phyloP scores from a whole-genome alignment of 2,888 invertebrate genomes.

The Hoplodrina ambigua region DNA sequence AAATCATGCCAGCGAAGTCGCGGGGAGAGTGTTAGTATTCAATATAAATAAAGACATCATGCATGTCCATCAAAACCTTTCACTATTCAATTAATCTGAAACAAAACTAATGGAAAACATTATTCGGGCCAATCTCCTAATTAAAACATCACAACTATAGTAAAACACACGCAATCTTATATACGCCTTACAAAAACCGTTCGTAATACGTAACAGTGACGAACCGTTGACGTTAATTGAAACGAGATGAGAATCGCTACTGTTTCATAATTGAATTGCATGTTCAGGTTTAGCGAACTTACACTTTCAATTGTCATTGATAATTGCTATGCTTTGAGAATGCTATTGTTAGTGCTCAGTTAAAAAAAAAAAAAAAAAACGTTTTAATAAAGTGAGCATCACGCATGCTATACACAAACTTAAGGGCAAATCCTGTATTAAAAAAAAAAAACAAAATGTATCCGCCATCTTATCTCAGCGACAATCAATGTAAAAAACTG shows the following conservation, averaged over 20 bases:
- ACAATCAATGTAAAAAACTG: no score
- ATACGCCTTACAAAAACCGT: conserved; percentile 28
- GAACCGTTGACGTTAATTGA: conserved; percentile 45
- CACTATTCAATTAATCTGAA: conserved; percentile 20
- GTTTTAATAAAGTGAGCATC: no score
- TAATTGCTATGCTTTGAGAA: conserved; percentile 5
- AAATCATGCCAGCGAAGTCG: no score
- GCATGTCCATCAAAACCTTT: conserved; percentile 6
- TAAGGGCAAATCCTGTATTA: no score
- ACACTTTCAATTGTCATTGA: conserved; percentile 46
- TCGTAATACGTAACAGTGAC: conserved; percentile 15
- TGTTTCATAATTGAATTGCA: conserved; percentile 41
- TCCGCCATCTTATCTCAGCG: no score
- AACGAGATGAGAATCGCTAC: conserved; percentile 26
- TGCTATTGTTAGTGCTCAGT: no score
- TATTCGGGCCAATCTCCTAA: conserved; percentile 39
- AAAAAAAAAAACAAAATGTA: no score
- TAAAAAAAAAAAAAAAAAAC: no score
- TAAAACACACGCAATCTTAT: conserved; percentile 29
- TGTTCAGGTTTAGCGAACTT: conserved; percentile 44
- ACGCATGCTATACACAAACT: no score
- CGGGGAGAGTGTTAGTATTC: no score
- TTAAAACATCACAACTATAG: conserved; percentile 34
- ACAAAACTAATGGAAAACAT: conserved; percentile 37
- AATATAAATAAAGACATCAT: neutral